Percentiles rank a stretch among this genome's conserved stretches.
phyloP scores from a whole-genome alignment of 2,888 invertebrate genomes.

The Heterodera filipjevi region DNA sequence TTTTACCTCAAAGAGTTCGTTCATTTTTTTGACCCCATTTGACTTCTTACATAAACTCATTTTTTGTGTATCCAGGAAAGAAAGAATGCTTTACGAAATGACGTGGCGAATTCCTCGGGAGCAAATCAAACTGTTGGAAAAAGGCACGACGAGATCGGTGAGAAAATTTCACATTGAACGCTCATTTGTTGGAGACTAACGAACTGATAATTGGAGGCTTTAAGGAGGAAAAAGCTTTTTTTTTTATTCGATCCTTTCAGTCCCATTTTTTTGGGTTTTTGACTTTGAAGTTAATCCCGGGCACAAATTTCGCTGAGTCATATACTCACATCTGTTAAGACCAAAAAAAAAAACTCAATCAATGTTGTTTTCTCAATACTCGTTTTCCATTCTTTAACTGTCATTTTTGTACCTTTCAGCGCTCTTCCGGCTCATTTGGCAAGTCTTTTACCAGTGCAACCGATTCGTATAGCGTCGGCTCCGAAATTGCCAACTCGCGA shows the following conservation, averaged over 20 bases:
- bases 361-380: too few relatives aligned
- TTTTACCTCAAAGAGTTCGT: constrained; percentile 58
- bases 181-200: too few relatives aligned
- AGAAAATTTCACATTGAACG: not conserved
- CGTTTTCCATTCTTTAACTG: too few relatives aligned
- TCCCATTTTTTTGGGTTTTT: too few relatives aligned
- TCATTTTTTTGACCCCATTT: not conserved
- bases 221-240: too few relatives aligned
- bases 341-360: too few relatives aligned
- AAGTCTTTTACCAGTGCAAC: constrained; percentile 48
- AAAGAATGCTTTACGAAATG: constrained; percentile 61
- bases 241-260: too few relatives aligned
- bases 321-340: too few relatives aligned
- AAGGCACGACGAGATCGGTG: not conserved
- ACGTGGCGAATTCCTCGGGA: constrained; percentile 63
- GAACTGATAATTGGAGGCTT: too few relatives aligned
- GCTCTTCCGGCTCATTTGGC: constrained; percentile 46
- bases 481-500: constrained; percentile 49
- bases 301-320: too few relatives aligned
- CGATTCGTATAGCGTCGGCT: constrained; percentile 39
- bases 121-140: constrained; percentile 44
- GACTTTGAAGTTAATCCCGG: too few relatives aligned
- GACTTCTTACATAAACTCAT: not conserved
- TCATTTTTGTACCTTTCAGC: not conserved
- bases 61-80: constrained; percentile 42